Percentiles rank a stretch among this genome's conserved stretches.
Conservation (phyloP, 2,888 invertebrate species). For the Oxytorus armatus region DNA sequence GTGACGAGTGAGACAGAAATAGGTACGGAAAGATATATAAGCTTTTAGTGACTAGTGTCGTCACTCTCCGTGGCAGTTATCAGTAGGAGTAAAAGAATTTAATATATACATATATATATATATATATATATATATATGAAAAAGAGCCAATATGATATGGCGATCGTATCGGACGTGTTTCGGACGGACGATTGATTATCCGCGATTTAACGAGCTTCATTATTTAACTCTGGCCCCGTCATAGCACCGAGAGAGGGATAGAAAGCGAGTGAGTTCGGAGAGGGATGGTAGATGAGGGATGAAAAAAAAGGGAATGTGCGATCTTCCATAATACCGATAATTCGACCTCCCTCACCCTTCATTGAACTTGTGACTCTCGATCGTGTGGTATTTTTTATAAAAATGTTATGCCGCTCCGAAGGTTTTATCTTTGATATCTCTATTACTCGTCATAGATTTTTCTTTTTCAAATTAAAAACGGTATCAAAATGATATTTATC, state of each 20-base stretch:
- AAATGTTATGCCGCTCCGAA: background rate
- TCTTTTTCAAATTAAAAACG: too few relatives aligned
- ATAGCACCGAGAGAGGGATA: slow-evolving; percentile 12
- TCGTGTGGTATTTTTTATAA: slow-evolving; percentile 5
- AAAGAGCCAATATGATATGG: slow-evolving; percentile 42
- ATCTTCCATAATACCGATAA: slow-evolving; percentile 33
- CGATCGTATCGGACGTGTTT: slow-evolving; percentile 55
- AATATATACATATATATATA: slow-evolving; percentile 21
- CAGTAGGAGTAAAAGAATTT: slow-evolving; percentile 31
- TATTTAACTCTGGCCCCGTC: slow-evolving; percentile 59
- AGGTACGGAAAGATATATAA: slow-evolving; percentile 26
- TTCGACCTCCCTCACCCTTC: slow-evolving; percentile 7
- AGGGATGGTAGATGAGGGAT: slow-evolving; percentile 31
- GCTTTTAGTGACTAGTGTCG: slow-evolving; percentile 33
- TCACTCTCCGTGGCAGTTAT: slow-evolving; percentile 30
- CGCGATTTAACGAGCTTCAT: slow-evolving; percentile 62
- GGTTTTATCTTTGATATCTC: background rate
- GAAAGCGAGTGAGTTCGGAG: background rate
- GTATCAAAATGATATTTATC: background rate
- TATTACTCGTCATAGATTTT: background rate
- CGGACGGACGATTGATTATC: slow-evolving; percentile 62
- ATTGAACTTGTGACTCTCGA: background rate
- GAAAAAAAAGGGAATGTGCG: slow-evolving; percentile 3
- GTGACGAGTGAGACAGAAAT: slow-evolving; percentile 46
- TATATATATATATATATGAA: slow-evolving; percentile 15